Percentiles rank a stretch among this genome's conserved stretches.
These are phyloP conservation scores for Corydoras maculifer DNA, from an alignment of 2,113 vertebrate genomes.

Conservation along the genomic window DNA sequence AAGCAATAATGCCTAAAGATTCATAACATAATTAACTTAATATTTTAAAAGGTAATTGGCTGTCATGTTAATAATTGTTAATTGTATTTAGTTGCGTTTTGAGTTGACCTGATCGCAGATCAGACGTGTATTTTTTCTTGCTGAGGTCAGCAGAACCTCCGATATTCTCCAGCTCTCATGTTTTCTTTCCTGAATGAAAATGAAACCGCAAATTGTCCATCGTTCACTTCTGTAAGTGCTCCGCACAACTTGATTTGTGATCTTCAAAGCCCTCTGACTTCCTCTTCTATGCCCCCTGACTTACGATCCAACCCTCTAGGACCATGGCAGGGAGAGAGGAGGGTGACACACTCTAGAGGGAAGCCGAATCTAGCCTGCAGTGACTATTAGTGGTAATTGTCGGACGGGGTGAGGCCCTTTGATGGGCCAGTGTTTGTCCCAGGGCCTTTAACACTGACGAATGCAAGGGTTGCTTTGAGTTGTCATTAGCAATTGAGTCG, in stretches of 20 bases:
- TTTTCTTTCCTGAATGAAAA: conserved; percentile 62
- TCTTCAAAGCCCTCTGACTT: conserved; percentile 61
- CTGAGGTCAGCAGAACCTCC: no score
- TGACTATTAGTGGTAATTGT: conserved; percentile 78
- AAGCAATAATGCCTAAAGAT: no score
- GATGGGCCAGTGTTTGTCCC: conserved; percentile 61
- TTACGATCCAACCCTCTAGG: conserved; percentile 43
- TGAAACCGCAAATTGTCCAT: conserved; percentile 63
- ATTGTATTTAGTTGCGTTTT: no score
- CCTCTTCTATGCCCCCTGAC: conserved; percentile 52
- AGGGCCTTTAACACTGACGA: conserved; percentile 53
- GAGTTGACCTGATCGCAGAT: no score
- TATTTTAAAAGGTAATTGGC: no score
- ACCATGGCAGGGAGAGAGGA: conserved; percentile 9
- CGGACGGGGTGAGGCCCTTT: conserved; percentile 54
- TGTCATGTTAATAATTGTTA: no score
- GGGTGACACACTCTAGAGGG: conserved; percentile 40
- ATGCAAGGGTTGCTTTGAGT: conserved; percentile 61
- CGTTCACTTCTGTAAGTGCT: conserved; percentile 65
- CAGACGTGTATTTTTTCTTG: no score
- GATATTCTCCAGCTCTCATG: background rate
- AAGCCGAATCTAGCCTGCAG: conserved; percentile 53
- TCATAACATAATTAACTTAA: no score
- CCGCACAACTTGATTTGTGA: conserved; percentile 58
- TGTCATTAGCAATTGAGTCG: conserved; percentile 74